These are phyloP conservation scores for Sebastes fasciatus DNA, from an alignment of 2,113 vertebrate species.

Conservation along the genomic window DNA sequence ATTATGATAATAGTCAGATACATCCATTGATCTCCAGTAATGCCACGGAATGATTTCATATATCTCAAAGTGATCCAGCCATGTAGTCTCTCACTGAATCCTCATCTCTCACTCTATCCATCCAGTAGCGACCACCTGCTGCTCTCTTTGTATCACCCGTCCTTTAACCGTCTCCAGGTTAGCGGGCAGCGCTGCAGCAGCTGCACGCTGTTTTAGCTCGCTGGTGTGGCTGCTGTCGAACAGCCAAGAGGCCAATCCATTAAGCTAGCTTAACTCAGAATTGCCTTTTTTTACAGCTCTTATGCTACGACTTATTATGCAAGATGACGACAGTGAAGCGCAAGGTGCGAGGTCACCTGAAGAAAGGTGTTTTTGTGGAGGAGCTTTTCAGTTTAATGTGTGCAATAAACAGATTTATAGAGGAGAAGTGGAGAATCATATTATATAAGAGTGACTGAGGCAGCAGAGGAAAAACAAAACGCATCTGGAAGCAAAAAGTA, in stretches of 20 bases:
- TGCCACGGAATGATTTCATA: slow-evolving; percentile 59
- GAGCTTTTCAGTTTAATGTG: neutral
- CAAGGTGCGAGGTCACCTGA: neutral
- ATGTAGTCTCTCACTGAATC: slow-evolving; percentile 11
- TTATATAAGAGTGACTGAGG: neutral
- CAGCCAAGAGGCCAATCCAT: slow-evolving; percentile 18
- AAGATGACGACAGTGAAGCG: slow-evolving; percentile 25
- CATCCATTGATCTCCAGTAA: slow-evolving; percentile 25
- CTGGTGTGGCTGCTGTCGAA: neutral
- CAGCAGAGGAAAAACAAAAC: neutral
- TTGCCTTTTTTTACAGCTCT: slow-evolving; percentile 21
- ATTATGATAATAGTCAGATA: slow-evolving; percentile 9
- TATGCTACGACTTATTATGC: slow-evolving; percentile 38
- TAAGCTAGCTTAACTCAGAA: slow-evolving; percentile 12
- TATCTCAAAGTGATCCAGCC: slow-evolving; percentile 36
- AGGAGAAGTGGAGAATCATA: neutral
- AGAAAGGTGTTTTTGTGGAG: neutral
- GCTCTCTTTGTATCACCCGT: slow-evolving; percentile 15
- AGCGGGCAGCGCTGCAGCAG: neutral
- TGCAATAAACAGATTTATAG: neutral
- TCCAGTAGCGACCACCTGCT: slow-evolving; percentile 35
- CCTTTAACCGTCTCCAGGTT: slow-evolving; percentile 19
- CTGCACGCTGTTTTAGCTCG: neutral
- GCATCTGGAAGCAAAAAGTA: neutral
- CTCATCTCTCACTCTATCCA: slow-evolving; percentile 23